Evolutionary conservation across 2,797 vertebrate genomes (phyloP).

Genomic region (Pteropus rufus): DNA sequence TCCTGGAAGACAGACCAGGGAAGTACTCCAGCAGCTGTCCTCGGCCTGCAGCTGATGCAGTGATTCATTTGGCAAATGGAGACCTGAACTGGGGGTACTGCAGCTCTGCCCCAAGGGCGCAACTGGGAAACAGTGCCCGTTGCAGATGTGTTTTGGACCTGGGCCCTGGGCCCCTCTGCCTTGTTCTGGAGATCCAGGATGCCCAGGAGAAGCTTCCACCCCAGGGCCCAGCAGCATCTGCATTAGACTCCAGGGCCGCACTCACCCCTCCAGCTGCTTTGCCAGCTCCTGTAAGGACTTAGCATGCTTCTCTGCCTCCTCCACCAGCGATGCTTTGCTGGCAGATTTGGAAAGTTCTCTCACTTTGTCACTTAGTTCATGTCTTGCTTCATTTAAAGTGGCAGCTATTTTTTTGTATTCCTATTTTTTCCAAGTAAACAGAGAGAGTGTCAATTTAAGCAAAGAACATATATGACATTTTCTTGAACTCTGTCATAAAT

Average conservation of each 20-base stretch:
- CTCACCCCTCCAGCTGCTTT: conserved; percentile 91
- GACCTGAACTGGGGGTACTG: background rate
- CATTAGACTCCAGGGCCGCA: background rate
- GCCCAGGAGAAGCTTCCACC: background rate
- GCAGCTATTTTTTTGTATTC: conserved; percentile 91
- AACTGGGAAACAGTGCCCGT: background rate
- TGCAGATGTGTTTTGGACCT: background rate
- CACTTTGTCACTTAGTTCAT: conserved; percentile 89
- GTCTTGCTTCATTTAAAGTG: conserved; percentile 90
- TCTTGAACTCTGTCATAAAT: background rate
- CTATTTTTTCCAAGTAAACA: conserved; percentile 79
- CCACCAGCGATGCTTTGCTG: conserved; percentile 87
- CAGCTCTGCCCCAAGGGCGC: background rate
- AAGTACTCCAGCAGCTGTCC: background rate
- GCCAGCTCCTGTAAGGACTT: conserved; percentile 86
- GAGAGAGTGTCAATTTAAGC: conserved; percentile 12
- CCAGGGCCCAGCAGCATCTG: background rate
- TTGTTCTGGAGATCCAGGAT: background rate
- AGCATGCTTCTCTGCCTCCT: conserved; percentile 90
- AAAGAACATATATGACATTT: background rate
- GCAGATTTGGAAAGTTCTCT: conserved; percentile 85
- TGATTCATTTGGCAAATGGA: background rate
- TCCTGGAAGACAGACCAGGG: conserved; percentile 76
- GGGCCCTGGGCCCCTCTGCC: background rate
- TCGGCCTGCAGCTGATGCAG: no score